Conservation (phyloP, 1,140 invertebrate genomes). For the Potamilus streckersoni region DNA sequence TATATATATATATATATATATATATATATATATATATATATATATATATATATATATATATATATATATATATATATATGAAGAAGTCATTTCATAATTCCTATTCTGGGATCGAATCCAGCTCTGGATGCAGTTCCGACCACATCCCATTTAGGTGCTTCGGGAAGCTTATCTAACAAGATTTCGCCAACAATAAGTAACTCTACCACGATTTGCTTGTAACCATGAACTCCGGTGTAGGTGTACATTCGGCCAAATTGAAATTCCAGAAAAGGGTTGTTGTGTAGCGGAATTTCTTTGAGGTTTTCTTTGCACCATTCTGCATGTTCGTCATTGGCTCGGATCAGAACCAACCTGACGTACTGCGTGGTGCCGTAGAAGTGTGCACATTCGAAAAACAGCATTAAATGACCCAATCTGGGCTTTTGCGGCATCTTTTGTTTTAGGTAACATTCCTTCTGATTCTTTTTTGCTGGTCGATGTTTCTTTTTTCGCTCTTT, state of each 20-base stretch:
- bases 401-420: not conserved
- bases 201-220: constrained; percentile 4
- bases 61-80: too few relatives aligned
- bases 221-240: not conserved
- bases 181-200: constrained; percentile 25
- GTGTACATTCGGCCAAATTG: constrained; percentile 14
- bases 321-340: constrained; percentile 2
- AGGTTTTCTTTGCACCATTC: constrained; percentile 19
- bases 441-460: constrained; percentile 12
- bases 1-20: too few relatives aligned
- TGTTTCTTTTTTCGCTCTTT: constrained; percentile 1
- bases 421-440: constrained; percentile 6
- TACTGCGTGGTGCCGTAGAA: constrained; percentile 17
- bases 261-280: constrained; percentile 22
- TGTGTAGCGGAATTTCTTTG: constrained; percentile 10
- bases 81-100: constrained; percentile 4
- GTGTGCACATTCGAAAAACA: constrained; percentile 26
- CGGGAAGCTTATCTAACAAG: constrained; percentile 8
- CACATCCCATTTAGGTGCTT: constrained; percentile 17
- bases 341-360: constrained; percentile 11
- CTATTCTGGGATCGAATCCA: constrained; percentile 16
- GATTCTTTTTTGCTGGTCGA: not conserved
- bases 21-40: too few relatives aligned
- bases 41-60: too few relatives aligned
- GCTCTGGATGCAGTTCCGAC: constrained; percentile 16